phyloP scores from a whole-genome alignment of 2,113 vertebrate species.

The Sorex araneus region DNA sequence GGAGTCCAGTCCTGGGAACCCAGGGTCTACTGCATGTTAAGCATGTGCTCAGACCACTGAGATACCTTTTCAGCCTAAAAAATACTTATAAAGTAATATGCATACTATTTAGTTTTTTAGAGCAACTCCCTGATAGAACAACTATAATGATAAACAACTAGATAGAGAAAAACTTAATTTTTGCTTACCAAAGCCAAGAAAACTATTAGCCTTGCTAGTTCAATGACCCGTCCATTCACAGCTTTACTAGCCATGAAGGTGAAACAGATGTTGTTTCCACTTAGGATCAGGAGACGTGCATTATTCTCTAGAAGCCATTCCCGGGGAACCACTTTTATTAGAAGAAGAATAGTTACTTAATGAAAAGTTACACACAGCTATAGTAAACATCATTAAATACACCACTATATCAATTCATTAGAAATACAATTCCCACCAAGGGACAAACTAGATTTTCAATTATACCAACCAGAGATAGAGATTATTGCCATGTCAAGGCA shows the following conservation, averaged over 20 bases:
- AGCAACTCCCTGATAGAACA: background rate
- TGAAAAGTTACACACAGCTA: slow-evolving; percentile 4
- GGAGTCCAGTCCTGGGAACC: too few species aligned
- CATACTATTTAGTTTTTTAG: slow-evolving; percentile 37
- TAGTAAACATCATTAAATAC: slow-evolving; percentile 63
- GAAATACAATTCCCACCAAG: slow-evolving; percentile 57
- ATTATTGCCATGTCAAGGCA: background rate
- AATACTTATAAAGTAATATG: slow-evolving; percentile 26
- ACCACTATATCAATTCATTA: slow-evolving; percentile 40
- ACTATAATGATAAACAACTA: slow-evolving; percentile 19
- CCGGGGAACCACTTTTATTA: slow-evolving; percentile 90
- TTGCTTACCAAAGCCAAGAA: slow-evolving; percentile 94
- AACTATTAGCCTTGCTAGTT: slow-evolving; percentile 91
- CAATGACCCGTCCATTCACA: slow-evolving; percentile 88
- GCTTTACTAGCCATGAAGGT: slow-evolving; percentile 93
- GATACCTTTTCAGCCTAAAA: background rate
- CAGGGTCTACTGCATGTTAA: too few species aligned
- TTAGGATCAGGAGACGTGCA: slow-evolving; percentile 93
- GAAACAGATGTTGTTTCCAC: slow-evolving; percentile 93
- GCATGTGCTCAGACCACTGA: too few species aligned
- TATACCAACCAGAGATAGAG: slow-evolving; percentile 13
- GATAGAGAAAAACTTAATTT: background rate
- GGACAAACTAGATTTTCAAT: slow-evolving; percentile 1
- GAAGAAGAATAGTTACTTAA: slow-evolving; percentile 62
- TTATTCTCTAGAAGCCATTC: slow-evolving; percentile 95